Percentiles rank a stretch among this genome's conserved stretches.
Conservation (phyloP, 2,797 vertebrate species). For the Apogon hyalosoma region DNA sequence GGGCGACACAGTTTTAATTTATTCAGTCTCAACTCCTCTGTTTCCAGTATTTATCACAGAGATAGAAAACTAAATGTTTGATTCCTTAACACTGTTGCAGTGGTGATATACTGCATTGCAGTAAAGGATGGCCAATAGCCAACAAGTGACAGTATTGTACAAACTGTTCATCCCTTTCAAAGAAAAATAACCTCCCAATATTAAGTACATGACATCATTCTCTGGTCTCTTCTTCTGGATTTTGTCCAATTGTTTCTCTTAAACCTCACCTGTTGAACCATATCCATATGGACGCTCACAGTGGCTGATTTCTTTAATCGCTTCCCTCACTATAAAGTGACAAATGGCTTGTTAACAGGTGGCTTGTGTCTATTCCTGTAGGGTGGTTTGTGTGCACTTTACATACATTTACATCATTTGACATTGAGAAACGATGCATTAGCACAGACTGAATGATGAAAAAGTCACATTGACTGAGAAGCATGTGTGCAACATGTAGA, state of each 20-base stretch:
- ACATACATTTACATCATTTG: constrained; percentile 73
- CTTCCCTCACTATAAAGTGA: constrained; percentile 10
- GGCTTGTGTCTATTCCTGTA: constrained; percentile 27
- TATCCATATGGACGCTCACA: neutral
- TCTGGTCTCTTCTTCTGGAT: constrained; percentile 4
- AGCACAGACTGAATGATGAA: neutral
- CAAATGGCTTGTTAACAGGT: constrained; percentile 35
- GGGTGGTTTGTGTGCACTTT: constrained; percentile 49
- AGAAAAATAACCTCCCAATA: constrained; percentile 35
- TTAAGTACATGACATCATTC: constrained; percentile 13
- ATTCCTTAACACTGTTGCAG: constrained; percentile 53
- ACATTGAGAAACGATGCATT: constrained; percentile 40
- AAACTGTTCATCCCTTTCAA: constrained; percentile 51
- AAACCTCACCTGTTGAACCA: neutral
- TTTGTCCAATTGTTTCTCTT: constrained; percentile 14
- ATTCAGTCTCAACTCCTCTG: constrained; percentile 30
- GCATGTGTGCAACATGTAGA: constrained; percentile 1
- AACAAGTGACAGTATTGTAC: constrained; percentile 53
- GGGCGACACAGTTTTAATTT: constrained; percentile 43
- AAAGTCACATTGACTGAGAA: constrained; percentile 3
- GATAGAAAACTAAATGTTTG: constrained; percentile 54
- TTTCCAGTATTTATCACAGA: constrained; percentile 52
- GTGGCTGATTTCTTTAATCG: constrained; percentile 18
- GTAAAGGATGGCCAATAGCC: constrained; percentile 67
- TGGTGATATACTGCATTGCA: constrained; percentile 72